Evolutionary conservation across 2,113 vertebrate genomes (phyloP), one percentile per base, ranked within the genome.

Genomic region (Ciconia stormi): DNA sequence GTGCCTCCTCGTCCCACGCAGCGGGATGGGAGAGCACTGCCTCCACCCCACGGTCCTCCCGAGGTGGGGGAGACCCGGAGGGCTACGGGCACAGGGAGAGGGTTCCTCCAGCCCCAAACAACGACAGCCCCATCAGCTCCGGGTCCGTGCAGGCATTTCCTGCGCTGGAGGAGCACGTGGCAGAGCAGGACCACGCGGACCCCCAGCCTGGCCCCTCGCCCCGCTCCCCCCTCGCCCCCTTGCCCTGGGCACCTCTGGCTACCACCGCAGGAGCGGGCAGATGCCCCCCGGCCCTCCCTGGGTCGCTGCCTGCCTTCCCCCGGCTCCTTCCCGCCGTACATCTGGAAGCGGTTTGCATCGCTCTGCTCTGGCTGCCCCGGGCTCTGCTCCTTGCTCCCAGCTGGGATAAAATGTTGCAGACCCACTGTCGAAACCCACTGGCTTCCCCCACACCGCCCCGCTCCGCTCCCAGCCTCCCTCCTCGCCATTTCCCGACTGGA

Each of bases 391-490:
- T 55, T 46, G 53, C 66, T 89, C 82, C 78, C 78, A 27, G 72
- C 63, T 30, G 70, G 49, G 59, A 65, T 82, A 32, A 10, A 36
- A 59, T 3, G 2, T 29, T 63, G 58, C 91, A 49, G 85, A 26
- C 11, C 63, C 17, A 0, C 63, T 58, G 42, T 21, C 1, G 42
- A 87, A 30, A 29, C 72, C 80, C 86, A 23, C 55, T 11, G 6
- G 53, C 73, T n/a, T 55, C 25, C 27, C 50, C 52, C 49, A 3
- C 2, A 3, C 12, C 15, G 0, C 2, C 56, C 52, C 0, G 6
- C 11, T 61, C 67, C 1, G 16, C 26, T 25, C 58, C 44, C 36
- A 9, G 29, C 34, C 27, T 6, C 63, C 80, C 36, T 19, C 46
- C 42, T 29, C 4, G 1, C 26, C 63, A 10, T 3, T 47, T 20